Base-by-base conservation (phyloP, 2,888 invertebrate genomes). In the Apodemia duryi region DNA sequence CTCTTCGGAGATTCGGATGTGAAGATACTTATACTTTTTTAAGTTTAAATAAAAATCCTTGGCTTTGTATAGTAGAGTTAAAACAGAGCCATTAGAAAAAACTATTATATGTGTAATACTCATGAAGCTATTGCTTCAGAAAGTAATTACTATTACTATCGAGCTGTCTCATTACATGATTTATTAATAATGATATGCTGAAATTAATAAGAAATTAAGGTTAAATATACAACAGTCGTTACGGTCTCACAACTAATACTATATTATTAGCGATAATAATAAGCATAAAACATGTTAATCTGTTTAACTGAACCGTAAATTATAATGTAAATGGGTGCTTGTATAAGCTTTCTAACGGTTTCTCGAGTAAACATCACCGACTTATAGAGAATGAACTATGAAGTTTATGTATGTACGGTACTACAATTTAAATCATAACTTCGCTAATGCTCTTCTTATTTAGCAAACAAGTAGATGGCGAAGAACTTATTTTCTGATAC, bases 291-390 rank as follows among this genome's bases (percentile, higher is more conserved):
- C 29, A 54, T 54, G 54, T 29, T 32, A 54, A 54, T 54, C 46
- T 54, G 54, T 54, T 54, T 54, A 54, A 54, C 54, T 54, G 54
- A 54, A 54, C 29, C 54, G 32, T 54, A 54, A 54, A 54, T 54
- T 54, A 13, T 54, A 29, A 54, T 54, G 52, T 52, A 52, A 52
- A 52, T 54, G 54, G 10, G 54, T 54, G 29, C 29, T 54, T 54
- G 54, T 54, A 54, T 54, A 32, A 54, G 54, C 52, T 28, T 21
- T 52, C 52, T 52, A 52, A 52, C 52, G 52, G 52, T 52, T 5
- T n/a, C 52, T 52, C 9, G 2, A 9, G 52, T 52, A 52, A 46
- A 46, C 13, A 46, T 46, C 46, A 13, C 13, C 46, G 46, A 46
- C 46, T 10, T 43, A 46, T 13, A 46, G 46, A 46, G 46, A 46